Percentiles rank a stretch among this genome's conserved stretches.
phyloP scores from a whole-genome alignment of 2,888 invertebrate genomes.

The Caenorhabditis wallacei region DNA sequence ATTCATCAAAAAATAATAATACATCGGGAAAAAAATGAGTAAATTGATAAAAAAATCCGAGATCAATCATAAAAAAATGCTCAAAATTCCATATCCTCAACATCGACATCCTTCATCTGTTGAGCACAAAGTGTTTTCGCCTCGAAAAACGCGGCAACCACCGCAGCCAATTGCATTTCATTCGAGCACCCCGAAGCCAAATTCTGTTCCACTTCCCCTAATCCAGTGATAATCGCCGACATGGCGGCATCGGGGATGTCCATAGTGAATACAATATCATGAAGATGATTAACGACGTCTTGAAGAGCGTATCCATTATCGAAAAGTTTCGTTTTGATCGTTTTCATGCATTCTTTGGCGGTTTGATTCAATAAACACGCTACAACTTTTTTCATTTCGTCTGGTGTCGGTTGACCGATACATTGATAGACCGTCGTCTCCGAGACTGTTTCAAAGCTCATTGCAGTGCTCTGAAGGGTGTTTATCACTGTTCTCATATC shows the following conservation, averaged over 20 bases:
- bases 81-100: conserved; percentile 22
- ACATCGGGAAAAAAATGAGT: too few species aligned
- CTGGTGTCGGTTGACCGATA: conserved; percentile 95
- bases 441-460: conserved; percentile 92
- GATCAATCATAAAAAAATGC: too few species aligned
- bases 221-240: conserved; percentile 38
- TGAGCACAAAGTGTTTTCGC: conserved; percentile 61
- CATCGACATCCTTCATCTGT: conserved; percentile 14
- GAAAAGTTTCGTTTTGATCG: conserved; percentile 88
- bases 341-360: conserved; percentile 73
- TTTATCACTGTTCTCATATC: conserved; percentile 99
- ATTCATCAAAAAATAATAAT: too few species aligned
- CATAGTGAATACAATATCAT: conserved; percentile 87
- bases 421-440: conserved; percentile 96
- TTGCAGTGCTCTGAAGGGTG: conserved; percentile 91
- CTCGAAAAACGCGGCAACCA: conserved; percentile 91
- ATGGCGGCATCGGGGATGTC: conserved; percentile 70
- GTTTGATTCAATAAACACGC: conserved; percentile 88
- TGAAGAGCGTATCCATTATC: conserved; percentile 93
- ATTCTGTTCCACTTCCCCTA: conserved; percentile 65
- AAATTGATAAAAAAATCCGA: too few species aligned
- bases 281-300: conserved; percentile 95
- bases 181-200: conserved; percentile 84
- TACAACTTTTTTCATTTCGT: conserved; percentile 92
- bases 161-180: conserved; percentile 91